A percentile compares a stretch with the other conserved stretches of the same genome.
These are phyloP conservation scores for Cydia strobilella DNA, from an alignment of 1,140 invertebrate species.

Conservation along the genomic window DNA sequence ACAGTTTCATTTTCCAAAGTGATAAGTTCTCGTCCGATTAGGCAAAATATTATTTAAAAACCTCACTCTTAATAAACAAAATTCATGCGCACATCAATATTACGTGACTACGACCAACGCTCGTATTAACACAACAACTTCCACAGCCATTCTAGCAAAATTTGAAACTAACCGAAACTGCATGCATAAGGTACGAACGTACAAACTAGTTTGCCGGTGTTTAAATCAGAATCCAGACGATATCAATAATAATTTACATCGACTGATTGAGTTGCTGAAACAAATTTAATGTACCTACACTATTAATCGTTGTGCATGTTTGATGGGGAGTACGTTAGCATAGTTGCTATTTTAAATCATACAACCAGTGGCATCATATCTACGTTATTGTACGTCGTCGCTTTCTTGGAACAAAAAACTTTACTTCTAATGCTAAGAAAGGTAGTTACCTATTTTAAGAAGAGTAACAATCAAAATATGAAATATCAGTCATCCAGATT, in stretches of 20 bases:
- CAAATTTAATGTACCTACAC: not conserved
- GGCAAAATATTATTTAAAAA: not conserved
- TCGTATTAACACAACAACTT: conserved; percentile 11
- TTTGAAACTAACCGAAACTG: conserved; percentile 12
- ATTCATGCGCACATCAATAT: not conserved
- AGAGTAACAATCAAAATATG: too few species aligned
- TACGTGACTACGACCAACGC: not conserved
- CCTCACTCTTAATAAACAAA: not conserved
- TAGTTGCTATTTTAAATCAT: not conserved
- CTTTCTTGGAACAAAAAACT: too few species aligned
- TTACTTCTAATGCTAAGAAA: too few species aligned
- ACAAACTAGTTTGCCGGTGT: conserved; percentile 10
- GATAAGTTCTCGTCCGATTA: not conserved
- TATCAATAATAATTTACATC: conserved; percentile 16
- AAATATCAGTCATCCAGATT: too few species aligned
- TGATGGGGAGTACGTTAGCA: not conserved
- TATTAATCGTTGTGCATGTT: too few species aligned
- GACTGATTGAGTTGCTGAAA: not conserved
- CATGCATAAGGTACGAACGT: conserved; percentile 8
- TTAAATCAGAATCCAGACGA: not conserved
- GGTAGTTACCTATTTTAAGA: too few species aligned
- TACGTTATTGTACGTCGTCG: too few species aligned
- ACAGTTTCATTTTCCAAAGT: not conserved
- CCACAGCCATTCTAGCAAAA: not conserved
- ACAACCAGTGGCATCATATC: not conserved